These are phyloP conservation scores for Clinocottus analis DNA, from an alignment of 2,113 vertebrate species.

Conservation along the genomic window DNA sequence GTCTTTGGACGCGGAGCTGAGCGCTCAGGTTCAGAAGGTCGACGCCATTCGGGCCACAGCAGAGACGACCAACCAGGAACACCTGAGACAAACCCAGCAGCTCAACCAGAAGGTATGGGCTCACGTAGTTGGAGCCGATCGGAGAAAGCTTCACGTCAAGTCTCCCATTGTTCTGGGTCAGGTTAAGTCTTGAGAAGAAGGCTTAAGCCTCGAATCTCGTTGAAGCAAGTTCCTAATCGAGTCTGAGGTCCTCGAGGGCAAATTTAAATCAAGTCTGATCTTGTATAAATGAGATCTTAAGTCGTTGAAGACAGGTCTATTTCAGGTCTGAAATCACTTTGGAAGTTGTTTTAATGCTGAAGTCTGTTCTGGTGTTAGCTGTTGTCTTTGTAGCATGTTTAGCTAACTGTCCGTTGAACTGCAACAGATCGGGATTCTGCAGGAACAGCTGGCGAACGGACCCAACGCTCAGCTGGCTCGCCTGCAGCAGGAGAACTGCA, in stretches of 20 bases:
- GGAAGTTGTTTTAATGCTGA: neutral
- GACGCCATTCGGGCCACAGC: neutral
- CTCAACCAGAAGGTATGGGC: slow-evolving; percentile 19
- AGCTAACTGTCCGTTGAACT: neutral
- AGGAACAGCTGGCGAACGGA: slow-evolving; percentile 33
- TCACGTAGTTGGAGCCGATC: neutral
- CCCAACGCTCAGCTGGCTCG: slow-evolving; percentile 29
- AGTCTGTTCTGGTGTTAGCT: neutral
- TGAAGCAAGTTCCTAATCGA: too few relatives aligned
- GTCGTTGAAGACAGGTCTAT: neutral
- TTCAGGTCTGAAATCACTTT: neutral
- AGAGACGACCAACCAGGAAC: neutral
- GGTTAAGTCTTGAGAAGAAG: neutral
- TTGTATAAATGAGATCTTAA: too few relatives aligned
- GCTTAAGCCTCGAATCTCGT: too few relatives aligned
- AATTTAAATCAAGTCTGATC: too few relatives aligned
- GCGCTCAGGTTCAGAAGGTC: slow-evolving; percentile 2
- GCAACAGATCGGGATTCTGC: slow-evolving; percentile 23
- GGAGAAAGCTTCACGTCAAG: neutral
- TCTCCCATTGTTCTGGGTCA: neutral
- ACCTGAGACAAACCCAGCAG: slow-evolving; percentile 9
- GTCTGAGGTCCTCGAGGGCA: too few relatives aligned
- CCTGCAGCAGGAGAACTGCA: slow-evolving; percentile 46
- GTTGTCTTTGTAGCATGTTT: neutral
- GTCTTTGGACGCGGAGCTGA: slow-evolving; percentile 8